These are phyloP conservation scores for Palythoa heliodiscus DNA, from an alignment of 92 coral and sea anemone genomes.

Conservation along the genomic window DNA sequence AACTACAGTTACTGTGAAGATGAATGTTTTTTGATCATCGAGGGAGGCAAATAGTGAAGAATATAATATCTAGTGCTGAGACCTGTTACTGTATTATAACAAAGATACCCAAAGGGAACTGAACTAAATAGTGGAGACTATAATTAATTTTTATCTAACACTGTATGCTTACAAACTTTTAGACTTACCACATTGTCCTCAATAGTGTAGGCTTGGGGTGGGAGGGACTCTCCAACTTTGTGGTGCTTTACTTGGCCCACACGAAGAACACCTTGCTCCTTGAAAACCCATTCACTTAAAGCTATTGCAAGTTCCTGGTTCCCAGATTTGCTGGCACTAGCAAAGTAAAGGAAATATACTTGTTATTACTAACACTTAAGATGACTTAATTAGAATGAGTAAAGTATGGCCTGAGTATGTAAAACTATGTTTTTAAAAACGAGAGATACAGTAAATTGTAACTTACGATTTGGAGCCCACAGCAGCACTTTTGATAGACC, in stretches of 20 bases:
- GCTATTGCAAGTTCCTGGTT: constrained; percentile 88
- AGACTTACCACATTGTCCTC: constrained; percentile 95
- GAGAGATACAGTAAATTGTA: too few species aligned
- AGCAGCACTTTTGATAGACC: constrained; percentile 81
- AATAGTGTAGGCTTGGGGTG: constrained; percentile 96
- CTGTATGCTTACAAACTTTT: not conserved
- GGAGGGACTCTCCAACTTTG: constrained; percentile 79
- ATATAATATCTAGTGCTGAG: too few species aligned
- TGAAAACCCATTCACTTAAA: constrained; percentile 96
- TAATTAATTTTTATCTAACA: not conserved
- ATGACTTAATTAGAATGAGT: not conserved
- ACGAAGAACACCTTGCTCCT: constrained; percentile 92
- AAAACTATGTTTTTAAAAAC: not conserved
- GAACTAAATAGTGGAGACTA: not conserved
- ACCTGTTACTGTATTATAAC: too few species aligned
- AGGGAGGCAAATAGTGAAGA: too few species aligned
- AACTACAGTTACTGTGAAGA: too few species aligned
- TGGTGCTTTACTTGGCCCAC: constrained; percentile 95
- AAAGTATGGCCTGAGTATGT: not conserved
- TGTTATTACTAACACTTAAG: not conserved
- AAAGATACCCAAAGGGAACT: too few species aligned
- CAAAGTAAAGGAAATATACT: not conserved
- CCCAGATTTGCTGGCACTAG: constrained; percentile 81
- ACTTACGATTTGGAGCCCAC: constrained; percentile 91
- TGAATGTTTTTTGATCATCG: too few species aligned